phyloP scores from a whole-genome alignment of 2,113 vertebrate species.

The Psammodynastes pulverulentus region DNA sequence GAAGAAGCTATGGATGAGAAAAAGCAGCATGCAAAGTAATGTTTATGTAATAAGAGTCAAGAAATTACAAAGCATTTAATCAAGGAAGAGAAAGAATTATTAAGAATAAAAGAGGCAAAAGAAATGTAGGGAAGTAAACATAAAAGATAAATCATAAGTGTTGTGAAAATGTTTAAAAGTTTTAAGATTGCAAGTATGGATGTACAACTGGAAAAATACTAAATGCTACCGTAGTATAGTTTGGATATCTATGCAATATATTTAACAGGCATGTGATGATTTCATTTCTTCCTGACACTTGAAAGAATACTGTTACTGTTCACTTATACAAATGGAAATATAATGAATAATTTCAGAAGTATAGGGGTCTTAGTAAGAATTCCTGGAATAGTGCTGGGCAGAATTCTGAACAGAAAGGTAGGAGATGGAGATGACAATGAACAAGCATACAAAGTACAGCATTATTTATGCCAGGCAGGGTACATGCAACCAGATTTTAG shows the following conservation, averaged over 20 bases:
- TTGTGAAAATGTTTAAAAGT: neutral
- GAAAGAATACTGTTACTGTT: neutral
- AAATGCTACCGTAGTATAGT: neutral
- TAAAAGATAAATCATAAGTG: neutral
- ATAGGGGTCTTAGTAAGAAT: neutral
- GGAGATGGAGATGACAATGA: neutral
- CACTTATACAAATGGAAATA: neutral
- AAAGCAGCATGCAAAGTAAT: neutral
- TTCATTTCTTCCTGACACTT: neutral
- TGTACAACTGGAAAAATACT: neutral
- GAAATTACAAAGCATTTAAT: neutral
- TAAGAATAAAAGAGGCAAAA: neutral
- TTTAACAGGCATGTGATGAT: neutral
- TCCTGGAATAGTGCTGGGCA: neutral
- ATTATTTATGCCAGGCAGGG: neutral
- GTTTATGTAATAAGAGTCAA: neutral
- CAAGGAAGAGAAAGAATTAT: neutral
- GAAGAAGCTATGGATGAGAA: too few species aligned
- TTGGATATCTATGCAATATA: neutral
- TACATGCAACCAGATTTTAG: neutral
- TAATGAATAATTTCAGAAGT: neutral
- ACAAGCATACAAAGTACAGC: neutral
- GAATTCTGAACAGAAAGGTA: neutral
- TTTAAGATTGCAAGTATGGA: neutral
- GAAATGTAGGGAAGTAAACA: neutral